Evolutionary conservation across 2,113 vertebrate genomes (phyloP), one percentile per base, ranked within the genome.

Genomic region (Donacobius atricapilla): DNA sequence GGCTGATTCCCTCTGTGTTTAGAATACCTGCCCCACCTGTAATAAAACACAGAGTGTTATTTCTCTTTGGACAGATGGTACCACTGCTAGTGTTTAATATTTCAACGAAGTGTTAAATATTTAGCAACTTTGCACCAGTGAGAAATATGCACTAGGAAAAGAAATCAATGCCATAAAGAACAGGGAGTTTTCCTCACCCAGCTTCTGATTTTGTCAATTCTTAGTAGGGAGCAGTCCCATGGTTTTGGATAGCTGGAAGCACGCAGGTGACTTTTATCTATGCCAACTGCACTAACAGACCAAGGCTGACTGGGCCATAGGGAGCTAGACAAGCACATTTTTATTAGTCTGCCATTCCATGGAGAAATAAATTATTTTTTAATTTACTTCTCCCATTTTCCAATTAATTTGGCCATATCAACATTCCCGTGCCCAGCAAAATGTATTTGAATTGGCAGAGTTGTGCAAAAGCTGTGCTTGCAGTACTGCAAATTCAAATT

Each of bases 331-430:
- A 70, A 37, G 12, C 68, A 53, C 28, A 77, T 77, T 90, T 80
- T 92, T 94, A 83, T 92, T 92, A 89, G 35, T 57, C 87, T 80
- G 22, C 47, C 7, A 23, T 70, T 92, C 57, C 33, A 92, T 16
- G 19, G 19, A 75, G 50, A 56, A 92, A 90, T 47, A 94, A 93
- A 83, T 68, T 33, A 39, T 83, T 94, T 96, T 89, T 90, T 40
- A 88, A 96, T 88, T 63, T 85, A 80, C 48, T 90, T 92, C 33
- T 94, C 24, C 24, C 15, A 54, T 92, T 96, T 96, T 93, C 70
- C 94, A 91, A 95, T 94, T 96, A 92, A 76, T 92, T 94, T 93
- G 31, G 40, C 71, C 54, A 65, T 61, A 51, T n/a, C 48, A 94
- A 64, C 42, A 35, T 72, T 79, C 66, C 72, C 83, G 89, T 50